Conservation (phyloP, 2,888 invertebrate species). For the Artemia sinica region DNA sequence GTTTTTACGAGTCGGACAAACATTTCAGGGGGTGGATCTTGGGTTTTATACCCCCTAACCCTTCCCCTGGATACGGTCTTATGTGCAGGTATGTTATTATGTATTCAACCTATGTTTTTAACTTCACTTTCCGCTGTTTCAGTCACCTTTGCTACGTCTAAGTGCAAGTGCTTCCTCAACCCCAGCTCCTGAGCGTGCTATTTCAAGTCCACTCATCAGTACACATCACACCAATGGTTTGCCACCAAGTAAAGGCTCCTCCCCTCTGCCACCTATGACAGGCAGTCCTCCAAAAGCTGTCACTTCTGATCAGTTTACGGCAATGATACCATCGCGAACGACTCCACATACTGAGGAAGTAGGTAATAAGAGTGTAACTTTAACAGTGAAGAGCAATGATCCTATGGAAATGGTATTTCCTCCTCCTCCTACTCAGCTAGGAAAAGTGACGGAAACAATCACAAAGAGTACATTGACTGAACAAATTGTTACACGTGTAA, state of each 20-base stretch:
- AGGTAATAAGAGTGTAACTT: slow-evolving; percentile 46
- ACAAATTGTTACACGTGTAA: slow-evolving; percentile 81
- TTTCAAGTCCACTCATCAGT: neutral
- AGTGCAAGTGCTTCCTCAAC: neutral
- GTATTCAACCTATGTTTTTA: too few species aligned
- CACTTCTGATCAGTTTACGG: slow-evolving; percentile 85
- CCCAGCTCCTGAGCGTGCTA: neutral
- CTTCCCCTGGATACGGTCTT: too few species aligned
- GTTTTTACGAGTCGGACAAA: too few species aligned
- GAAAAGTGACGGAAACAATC: slow-evolving; percentile 80
- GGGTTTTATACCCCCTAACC: too few species aligned
- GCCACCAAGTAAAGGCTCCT: neutral
- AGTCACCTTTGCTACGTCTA: slow-evolving; percentile 27
- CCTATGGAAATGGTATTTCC: slow-evolving; percentile 52
- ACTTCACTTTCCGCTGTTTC: neutral
- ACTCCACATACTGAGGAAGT: slow-evolving; percentile 21
- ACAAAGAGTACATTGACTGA: slow-evolving; percentile 90
- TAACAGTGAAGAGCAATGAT: slow-evolving; percentile 61
- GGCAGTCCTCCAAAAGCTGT: slow-evolving; percentile 43
- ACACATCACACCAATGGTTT: neutral
- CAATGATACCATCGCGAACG: slow-evolving; percentile 78
- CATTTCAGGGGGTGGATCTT: too few species aligned
- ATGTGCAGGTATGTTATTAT: too few species aligned
- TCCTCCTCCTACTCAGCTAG: slow-evolving; percentile 63
- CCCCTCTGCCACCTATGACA: slow-evolving; percentile 19